Percentiles rank a stretch among this genome's conserved stretches.
Evolutionary conservation across 2,113 vertebrate genomes (phyloP).

Genomic region (Columba janthina): DNA sequence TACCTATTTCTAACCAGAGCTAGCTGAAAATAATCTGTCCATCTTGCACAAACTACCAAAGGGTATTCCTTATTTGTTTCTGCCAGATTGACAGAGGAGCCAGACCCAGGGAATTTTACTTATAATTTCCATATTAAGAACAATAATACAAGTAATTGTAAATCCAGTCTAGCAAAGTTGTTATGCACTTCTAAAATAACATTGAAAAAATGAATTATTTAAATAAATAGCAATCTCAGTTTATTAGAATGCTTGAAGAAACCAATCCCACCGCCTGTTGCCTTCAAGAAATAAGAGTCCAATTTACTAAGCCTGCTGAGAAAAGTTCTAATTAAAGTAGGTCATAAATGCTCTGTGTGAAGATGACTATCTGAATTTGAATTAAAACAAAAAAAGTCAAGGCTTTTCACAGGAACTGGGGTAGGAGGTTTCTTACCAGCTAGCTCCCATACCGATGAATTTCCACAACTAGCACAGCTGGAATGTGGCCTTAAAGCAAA

Average conservation of each 20-base stretch:
- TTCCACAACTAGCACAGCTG: neutral
- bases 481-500: conserved; percentile 9
- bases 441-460: neutral
- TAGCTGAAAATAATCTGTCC: neutral
- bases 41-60: neutral
- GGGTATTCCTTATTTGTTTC: neutral
- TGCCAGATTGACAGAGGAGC: neutral
- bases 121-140: neutral
- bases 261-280: neutral
- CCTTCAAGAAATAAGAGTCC: neutral
- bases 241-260: neutral
- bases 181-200: neutral
- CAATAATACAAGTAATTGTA: neutral
- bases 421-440: neutral
- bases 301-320: neutral
- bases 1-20: neutral
- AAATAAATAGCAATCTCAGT: neutral
- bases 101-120: neutral
- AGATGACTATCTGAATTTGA: neutral
- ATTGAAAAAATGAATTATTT: neutral
- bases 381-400: neutral
- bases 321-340: neutral
- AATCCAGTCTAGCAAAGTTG: neutral
- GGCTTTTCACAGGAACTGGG: neutral
- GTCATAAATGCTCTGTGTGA: neutral